Conservation (phyloP, 2,797 vertebrate species). For the Sebastes aleutianus region DNA sequence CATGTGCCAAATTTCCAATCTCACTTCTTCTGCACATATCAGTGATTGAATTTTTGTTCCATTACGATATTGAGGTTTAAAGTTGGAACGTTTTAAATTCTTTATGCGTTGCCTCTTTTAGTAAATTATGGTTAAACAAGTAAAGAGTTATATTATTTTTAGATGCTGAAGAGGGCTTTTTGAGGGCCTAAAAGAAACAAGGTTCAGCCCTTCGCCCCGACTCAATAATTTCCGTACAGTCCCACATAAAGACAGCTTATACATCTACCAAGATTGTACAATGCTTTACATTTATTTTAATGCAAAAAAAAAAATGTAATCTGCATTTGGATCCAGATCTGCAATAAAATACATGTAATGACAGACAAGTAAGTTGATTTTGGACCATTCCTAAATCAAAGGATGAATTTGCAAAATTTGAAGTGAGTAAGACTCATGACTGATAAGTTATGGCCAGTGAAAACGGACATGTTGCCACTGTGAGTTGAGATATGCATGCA, state of each 20-base stretch:
- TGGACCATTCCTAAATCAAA: not conserved
- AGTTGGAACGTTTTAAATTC: not conserved
- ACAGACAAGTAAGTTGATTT: not conserved
- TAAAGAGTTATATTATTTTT: not conserved
- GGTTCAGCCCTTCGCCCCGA: too few relatives aligned
- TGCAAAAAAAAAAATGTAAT: not conserved
- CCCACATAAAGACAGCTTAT: not conserved
- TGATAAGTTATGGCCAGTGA: too few relatives aligned
- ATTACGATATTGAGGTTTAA: not conserved
- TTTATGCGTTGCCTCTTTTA: not conserved
- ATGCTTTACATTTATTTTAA: not conserved
- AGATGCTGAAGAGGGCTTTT: not conserved
- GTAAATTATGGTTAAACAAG: not conserved
- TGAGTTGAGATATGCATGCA: not conserved
- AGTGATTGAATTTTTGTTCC: not conserved
- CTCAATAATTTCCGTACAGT: too few relatives aligned
- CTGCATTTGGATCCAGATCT: not conserved
- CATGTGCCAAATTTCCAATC: not conserved
- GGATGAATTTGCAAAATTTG: not conserved
- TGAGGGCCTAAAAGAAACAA: not conserved
- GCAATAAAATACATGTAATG: not conserved
- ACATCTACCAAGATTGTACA: not conserved
- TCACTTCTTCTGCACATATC: not conserved
- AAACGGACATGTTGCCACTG: not conserved
- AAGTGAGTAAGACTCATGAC: not conserved